A percentile compares a stretch with the other conserved stretches of the same genome.
Conservation (phyloP, 1,140 invertebrate species). For the Heliconius melpomene region DNA sequence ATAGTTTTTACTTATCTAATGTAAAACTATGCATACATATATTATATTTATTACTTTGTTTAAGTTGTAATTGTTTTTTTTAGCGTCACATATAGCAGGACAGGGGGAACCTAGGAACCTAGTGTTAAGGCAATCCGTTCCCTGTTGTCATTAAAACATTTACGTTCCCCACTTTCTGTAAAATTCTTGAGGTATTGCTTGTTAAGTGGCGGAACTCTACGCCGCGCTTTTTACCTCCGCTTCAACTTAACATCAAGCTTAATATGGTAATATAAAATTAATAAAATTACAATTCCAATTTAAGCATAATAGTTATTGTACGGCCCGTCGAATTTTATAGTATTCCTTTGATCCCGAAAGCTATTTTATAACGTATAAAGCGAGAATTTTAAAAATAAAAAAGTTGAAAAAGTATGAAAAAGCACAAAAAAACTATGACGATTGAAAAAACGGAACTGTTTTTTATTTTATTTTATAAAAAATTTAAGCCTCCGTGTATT, state of each 20-base stretch:
- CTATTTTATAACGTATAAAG: not conserved
- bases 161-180: too few relatives aligned
- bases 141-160: too few relatives aligned
- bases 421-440: not conserved
- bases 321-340: not conserved
- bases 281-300: not conserved
- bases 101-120: too few relatives aligned
- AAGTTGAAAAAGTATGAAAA: not conserved
- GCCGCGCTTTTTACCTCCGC: too few relatives aligned
- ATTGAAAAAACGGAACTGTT: not conserved
- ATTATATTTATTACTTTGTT: too few relatives aligned
- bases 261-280: not conserved
- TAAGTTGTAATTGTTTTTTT: too few relatives aligned
- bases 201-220: too few relatives aligned
- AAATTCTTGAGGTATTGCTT: too few relatives aligned
- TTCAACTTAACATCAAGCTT: not conserved
- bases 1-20: not conserved
- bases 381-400: slow-evolving; percentile 1
- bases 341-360: slow-evolving; percentile 7
- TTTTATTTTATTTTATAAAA: not conserved
- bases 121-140: too few relatives aligned
- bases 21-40: not conserved
- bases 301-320: not conserved
- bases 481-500: not conserved
- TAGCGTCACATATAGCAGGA: too few relatives aligned